Conservation (phyloP, 1,140 invertebrate species). For the Bicyclus anynana region DNA sequence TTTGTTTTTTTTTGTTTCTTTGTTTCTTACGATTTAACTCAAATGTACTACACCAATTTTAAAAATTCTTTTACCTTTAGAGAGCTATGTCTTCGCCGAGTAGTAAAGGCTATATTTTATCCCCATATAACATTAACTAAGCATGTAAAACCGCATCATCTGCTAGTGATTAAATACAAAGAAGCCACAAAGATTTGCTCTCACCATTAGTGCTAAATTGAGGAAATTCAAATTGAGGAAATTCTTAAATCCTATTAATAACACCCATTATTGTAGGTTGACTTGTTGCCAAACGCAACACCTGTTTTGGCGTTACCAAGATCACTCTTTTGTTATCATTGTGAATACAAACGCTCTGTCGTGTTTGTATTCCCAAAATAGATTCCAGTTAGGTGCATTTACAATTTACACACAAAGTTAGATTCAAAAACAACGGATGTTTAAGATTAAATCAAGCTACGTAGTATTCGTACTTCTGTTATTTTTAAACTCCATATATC, state of each 20-base stretch:
- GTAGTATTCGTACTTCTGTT: background rate
- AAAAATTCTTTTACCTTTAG: too few species aligned
- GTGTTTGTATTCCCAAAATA: slow-evolving; percentile 10
- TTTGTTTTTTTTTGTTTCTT: too few species aligned
- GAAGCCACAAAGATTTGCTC: too few species aligned
- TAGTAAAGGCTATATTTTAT: too few species aligned
- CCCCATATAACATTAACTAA: too few species aligned
- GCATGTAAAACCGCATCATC: too few species aligned
- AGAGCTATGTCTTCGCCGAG: too few species aligned
- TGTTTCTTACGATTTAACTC: too few species aligned
- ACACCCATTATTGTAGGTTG: slow-evolving; percentile 7
- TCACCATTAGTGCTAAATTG: too few species aligned
- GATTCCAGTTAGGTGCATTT: slow-evolving; percentile 9
- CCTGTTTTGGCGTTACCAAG: slow-evolving; percentile 20
- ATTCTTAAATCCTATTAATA: slow-evolving; percentile 9
- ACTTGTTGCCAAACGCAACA: slow-evolving; percentile 25
- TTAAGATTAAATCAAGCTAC: background rate
- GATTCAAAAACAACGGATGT: background rate
- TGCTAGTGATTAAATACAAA: too few species aligned
- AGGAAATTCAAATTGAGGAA: background rate
- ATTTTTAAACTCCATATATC: background rate
- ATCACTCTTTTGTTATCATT: slow-evolving; percentile 13
- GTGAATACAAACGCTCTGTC: slow-evolving; percentile 7
- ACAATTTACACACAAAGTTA: slow-evolving; percentile 12
- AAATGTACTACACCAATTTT: too few species aligned